These are phyloP conservation scores for Drosophila varians DNA, from an alignment of 1,140 invertebrate species.

Conservation along the genomic window DNA sequence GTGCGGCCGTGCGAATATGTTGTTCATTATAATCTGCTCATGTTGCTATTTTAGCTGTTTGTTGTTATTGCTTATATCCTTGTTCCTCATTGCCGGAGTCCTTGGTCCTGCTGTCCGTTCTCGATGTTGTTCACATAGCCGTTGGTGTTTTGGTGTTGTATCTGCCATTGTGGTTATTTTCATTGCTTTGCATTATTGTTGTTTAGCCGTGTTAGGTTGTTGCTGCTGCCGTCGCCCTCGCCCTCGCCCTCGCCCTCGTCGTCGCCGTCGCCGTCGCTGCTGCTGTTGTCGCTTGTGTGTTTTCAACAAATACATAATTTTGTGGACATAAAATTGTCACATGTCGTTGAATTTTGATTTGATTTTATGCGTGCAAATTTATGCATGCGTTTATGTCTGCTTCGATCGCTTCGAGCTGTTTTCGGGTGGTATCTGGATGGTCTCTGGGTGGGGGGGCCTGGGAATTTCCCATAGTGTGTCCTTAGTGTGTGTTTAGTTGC, in stretches of 20 bases:
- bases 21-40: conserved; percentile 81
- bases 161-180: conserved; percentile 74
- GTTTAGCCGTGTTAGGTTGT: conserved; percentile 59
- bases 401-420: conserved; percentile 24
- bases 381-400: conserved; percentile 68
- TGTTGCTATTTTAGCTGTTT: conserved; percentile 81
- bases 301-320: conserved; percentile 82
- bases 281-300: conserved; percentile 56
- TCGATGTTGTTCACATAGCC: conserved; percentile 46
- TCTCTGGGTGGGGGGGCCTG: conserved; percentile 2
- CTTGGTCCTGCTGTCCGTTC: conserved; percentile 29
- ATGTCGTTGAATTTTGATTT: conserved; percentile 82
- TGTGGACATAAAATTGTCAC: conserved; percentile 82
- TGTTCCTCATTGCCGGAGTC: conserved; percentile 4
- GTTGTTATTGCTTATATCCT: conserved; percentile 77
- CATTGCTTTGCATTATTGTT: conserved; percentile 76
- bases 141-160: conserved; percentile 36
- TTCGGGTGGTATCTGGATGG: not conserved
- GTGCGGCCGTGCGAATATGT: conserved; percentile 80
- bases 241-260: too few relatives aligned
- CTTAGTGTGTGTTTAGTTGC: conserved; percentile 55
- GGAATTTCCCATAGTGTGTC: conserved; percentile 8
- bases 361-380: conserved; percentile 81
- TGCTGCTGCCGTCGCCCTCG: conserved; percentile 10
- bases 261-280: conserved; percentile 30